Percentiles rank a stretch among this genome's conserved stretches.
Conservation (phyloP, 2,888 invertebrate species). For the Perizoma flavofasciatum region DNA sequence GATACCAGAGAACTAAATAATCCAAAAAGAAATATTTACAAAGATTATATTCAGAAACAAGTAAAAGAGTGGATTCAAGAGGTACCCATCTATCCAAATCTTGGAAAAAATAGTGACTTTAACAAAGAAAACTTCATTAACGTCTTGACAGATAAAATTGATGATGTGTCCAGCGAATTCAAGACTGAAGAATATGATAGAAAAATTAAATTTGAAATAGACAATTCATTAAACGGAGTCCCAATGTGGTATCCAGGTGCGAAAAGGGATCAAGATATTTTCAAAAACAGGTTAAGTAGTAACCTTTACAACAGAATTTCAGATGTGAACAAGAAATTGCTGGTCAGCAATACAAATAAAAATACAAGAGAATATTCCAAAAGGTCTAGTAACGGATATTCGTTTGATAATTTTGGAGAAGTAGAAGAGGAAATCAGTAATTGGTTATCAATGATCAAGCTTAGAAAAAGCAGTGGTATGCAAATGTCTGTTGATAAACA, state of each 20-base stretch:
- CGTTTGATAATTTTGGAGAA: neutral
- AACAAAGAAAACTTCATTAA: constrained; percentile 46
- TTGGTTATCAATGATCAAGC: constrained; percentile 13
- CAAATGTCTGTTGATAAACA: constrained; percentile 10
- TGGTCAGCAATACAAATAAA: constrained; percentile 4
- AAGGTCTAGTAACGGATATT: constrained; percentile 2
- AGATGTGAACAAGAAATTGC: constrained; percentile 39
- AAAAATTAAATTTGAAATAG: constrained; percentile 46
- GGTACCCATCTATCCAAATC: constrained; percentile 45
- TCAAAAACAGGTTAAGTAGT: constrained; percentile 45
- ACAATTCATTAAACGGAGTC: constrained; percentile 47
- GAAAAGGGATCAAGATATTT: constrained; percentile 37
- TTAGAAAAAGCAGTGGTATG: constrained; percentile 1
- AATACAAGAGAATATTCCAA: neutral
- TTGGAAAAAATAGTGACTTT: constrained; percentile 44
- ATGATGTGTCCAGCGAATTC: constrained; percentile 33
- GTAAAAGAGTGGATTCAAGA: constrained; percentile 50
- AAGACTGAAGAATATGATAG: constrained; percentile 39
- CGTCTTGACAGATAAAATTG: constrained; percentile 50
- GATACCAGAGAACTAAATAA: constrained; percentile 12
- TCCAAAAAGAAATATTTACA: constrained; percentile 41
- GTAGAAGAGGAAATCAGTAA: constrained; percentile 18
- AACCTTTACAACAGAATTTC: constrained; percentile 47
- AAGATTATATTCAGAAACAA: constrained; percentile 42
- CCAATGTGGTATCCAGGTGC: constrained; percentile 50